A percentile compares a stretch with the other conserved stretches of the same genome.
These are phyloP conservation scores for Antheraea pernyi DNA, from an alignment of 1,140 invertebrate species.

Conservation along the genomic window DNA sequence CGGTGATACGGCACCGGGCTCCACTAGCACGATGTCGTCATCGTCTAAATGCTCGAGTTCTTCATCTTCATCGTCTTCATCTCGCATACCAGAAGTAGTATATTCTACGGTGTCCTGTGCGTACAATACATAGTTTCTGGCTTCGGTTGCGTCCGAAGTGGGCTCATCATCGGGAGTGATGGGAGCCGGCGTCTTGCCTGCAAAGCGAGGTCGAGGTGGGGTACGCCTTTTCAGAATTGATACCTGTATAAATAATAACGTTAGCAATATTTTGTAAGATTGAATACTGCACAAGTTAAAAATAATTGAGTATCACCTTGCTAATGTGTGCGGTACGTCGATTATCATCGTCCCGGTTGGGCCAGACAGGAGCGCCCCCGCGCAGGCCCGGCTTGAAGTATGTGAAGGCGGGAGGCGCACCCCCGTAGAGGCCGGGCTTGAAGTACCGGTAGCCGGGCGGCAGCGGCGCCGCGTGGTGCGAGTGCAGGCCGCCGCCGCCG, in stretches of 20 bases:
- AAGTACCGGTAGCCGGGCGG: slow-evolving; percentile 74
- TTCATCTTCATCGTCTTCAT: slow-evolving; percentile 72
- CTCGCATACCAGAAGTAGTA: slow-evolving; percentile 26
- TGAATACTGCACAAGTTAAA: neutral
- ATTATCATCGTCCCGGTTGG: slow-evolving; percentile 51
- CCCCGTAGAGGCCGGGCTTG: slow-evolving; percentile 72
- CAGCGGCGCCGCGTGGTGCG: slow-evolving; percentile 60
- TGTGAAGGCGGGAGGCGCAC: slow-evolving; percentile 2
- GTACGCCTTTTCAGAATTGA: slow-evolving; percentile 79
- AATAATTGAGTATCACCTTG: slow-evolving; percentile 48
- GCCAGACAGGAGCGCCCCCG: neutral
- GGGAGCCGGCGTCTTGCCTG: slow-evolving; percentile 75
- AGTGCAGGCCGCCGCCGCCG: slow-evolving; percentile 33
- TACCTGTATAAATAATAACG: slow-evolving; percentile 21
- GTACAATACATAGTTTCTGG: slow-evolving; percentile 82
- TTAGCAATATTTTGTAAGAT: neutral
- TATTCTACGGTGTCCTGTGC: slow-evolving; percentile 81
- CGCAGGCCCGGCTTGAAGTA: too few relatives aligned
- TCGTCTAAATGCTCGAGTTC: slow-evolving; percentile 79
- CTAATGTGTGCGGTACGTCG: slow-evolving; percentile 77
- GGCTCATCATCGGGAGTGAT: slow-evolving; percentile 47
- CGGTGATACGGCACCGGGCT: slow-evolving; percentile 80
- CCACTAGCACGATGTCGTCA: slow-evolving; percentile 82
- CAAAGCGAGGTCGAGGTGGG: slow-evolving; percentile 74
- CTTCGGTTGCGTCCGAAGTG: slow-evolving; percentile 76